These are phyloP conservation scores for Poeciliopsis presidionis DNA, from an alignment of 2,797 vertebrate genomes.

Conservation along the genomic window DNA sequence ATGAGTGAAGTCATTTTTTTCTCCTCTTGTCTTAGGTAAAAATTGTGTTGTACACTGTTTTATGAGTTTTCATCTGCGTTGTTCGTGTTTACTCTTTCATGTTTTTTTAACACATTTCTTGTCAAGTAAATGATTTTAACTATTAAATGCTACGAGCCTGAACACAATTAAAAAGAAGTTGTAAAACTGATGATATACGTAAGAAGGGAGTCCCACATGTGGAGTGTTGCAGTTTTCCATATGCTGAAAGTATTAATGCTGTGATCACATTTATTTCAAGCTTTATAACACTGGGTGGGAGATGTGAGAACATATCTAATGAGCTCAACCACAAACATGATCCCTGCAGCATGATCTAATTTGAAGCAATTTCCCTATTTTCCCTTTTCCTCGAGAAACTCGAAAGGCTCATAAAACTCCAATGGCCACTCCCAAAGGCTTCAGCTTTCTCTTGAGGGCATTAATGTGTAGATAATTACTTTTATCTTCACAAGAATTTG, in stretches of 20 bases:
- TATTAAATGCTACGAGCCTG: not conserved
- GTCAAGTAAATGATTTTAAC: not conserved
- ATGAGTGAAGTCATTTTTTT: not conserved
- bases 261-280: conserved; percentile 15
- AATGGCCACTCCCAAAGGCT: not conserved
- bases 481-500: not conserved
- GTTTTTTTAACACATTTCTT: not conserved
- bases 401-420: not conserved
- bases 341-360: conserved; percentile 20
- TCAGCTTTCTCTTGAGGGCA: not conserved
- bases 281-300: conserved; percentile 10
- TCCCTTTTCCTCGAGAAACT: conserved; percentile 1
- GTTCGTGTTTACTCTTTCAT: not conserved
- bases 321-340: conserved; percentile 17
- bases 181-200: not conserved
- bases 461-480: not conserved
- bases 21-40: not conserved
- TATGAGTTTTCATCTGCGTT: not conserved
- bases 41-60: not conserved
- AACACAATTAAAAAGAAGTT: not conserved
- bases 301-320: conserved; percentile 12
- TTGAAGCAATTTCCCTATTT: conserved; percentile 2
- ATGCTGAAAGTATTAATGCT: not conserved
- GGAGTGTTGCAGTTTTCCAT: conserved; percentile 3
- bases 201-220: not conserved